Percentiles rank a stretch among this genome's conserved stretches.
Conservation (phyloP, 2,113 vertebrate species). For the Trogon melanurus region DNA sequence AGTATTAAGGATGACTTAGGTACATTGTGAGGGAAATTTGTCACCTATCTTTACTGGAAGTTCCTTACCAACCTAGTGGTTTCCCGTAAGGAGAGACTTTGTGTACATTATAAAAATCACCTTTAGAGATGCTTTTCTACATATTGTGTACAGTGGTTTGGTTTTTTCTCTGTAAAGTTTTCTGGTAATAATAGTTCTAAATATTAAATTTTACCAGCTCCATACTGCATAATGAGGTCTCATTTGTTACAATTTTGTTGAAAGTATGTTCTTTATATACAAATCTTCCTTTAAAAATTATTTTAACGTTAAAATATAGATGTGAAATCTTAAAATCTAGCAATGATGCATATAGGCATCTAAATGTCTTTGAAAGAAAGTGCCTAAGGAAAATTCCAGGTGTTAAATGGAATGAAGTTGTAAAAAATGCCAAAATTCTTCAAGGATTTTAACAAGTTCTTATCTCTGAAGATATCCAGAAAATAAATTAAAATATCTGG, state of each 20-base stretch:
- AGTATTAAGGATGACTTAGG: not conserved
- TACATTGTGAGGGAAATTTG: not conserved
- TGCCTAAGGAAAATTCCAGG: not conserved
- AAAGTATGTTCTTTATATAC: not conserved
- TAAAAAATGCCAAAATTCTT: not conserved
- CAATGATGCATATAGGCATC: not conserved
- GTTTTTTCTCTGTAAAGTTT: not conserved
- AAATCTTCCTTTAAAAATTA: not conserved
- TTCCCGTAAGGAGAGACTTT: not conserved
- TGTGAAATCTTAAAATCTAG: not conserved
- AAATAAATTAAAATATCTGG: not conserved
- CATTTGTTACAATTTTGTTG: not conserved
- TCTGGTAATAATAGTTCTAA: not conserved
- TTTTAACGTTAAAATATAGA: not conserved
- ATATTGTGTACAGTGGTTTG: not conserved
- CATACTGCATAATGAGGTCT: not conserved
- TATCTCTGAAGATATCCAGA: not conserved
- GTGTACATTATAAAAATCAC: not conserved
- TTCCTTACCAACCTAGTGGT: not conserved
- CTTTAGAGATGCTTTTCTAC: not conserved
- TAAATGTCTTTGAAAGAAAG: not conserved
- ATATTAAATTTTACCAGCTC: not conserved
- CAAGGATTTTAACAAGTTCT: not conserved
- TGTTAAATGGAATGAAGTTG: not conserved
- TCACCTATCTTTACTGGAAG: not conserved